phyloP scores from a whole-genome alignment of 1,140 invertebrate species.

The Branchinecta lynchi region DNA sequence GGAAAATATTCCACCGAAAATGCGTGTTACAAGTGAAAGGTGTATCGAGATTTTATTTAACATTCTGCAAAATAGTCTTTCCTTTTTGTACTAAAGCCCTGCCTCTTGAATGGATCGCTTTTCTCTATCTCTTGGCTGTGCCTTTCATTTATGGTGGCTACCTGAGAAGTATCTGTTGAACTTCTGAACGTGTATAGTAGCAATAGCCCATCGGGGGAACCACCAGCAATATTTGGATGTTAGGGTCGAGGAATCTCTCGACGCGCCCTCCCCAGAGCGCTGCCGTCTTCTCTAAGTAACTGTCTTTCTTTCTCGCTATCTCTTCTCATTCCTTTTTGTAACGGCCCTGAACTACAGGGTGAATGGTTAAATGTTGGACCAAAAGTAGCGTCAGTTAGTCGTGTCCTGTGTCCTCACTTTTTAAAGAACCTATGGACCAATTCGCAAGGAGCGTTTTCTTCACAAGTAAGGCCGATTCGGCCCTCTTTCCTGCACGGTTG shows the following conservation, averaged over 20 bases:
- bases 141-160: slow-evolving; percentile 6
- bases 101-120: background rate
- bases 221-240: slow-evolving; percentile 1
- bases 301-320: slow-evolving; percentile 1
- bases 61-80: no score
- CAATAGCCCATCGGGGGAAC: background rate
- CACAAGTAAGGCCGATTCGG: background rate
- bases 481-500: background rate
- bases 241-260: background rate
- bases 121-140: slow-evolving; percentile 1
- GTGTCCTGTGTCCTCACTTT: no score
- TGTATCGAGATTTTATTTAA: no score
- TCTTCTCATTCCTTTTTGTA: background rate
- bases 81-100: no score
- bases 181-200: slow-evolving; percentile 1
- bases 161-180: background rate
- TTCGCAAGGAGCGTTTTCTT: background rate
- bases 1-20: no score
- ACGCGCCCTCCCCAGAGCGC: background rate
- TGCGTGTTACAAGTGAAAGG: no score
- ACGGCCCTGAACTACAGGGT: background rate
- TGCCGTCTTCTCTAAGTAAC: background rate
- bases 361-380: slow-evolving; percentile 9
- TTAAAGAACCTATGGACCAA: background rate
- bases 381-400: background rate